phyloP scores from a whole-genome alignment of 2,888 invertebrate genomes.

The Calliphora vomitoria region DNA sequence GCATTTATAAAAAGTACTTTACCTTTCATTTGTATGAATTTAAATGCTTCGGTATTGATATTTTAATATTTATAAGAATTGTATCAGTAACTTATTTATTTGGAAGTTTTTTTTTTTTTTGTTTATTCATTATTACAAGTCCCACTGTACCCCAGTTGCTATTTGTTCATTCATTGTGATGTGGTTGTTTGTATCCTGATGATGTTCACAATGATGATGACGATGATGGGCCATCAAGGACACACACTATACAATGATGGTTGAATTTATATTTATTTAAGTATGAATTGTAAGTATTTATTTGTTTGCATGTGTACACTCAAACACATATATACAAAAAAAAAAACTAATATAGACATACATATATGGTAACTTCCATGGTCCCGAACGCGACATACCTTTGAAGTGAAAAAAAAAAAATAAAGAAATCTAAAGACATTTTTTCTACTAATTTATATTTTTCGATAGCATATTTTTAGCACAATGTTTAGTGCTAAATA shows the following conservation, averaged over 20 bases:
- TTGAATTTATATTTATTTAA: constrained; percentile 59
- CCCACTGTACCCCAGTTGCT: constrained; percentile 29
- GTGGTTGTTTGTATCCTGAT: neutral
- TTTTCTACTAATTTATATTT: too few relatives aligned
- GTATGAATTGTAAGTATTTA: constrained; percentile 37
- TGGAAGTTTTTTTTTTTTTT: too few relatives aligned
- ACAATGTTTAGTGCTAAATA: too few relatives aligned
- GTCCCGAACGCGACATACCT: too few relatives aligned
- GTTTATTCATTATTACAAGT: neutral
- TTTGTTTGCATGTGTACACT: neutral
- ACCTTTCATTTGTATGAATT: too few relatives aligned
- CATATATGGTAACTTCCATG: neutral
- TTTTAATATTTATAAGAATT: too few relatives aligned
- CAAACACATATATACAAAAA: neutral
- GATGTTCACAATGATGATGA: constrained; percentile 23
- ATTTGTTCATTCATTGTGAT: constrained; percentile 5
- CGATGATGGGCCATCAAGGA: constrained; percentile 69
- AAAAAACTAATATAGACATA: neutral
- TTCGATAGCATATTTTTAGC: too few relatives aligned
- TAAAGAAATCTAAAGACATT: too few relatives aligned
- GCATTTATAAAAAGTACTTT: too few relatives aligned
- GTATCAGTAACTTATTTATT: too few relatives aligned
- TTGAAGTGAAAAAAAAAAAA: too few relatives aligned
- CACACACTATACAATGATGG: constrained; percentile 53
- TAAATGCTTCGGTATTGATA: too few relatives aligned